Conservation (phyloP, 2,888 invertebrate genomes). For the Archips xylosteana region DNA sequence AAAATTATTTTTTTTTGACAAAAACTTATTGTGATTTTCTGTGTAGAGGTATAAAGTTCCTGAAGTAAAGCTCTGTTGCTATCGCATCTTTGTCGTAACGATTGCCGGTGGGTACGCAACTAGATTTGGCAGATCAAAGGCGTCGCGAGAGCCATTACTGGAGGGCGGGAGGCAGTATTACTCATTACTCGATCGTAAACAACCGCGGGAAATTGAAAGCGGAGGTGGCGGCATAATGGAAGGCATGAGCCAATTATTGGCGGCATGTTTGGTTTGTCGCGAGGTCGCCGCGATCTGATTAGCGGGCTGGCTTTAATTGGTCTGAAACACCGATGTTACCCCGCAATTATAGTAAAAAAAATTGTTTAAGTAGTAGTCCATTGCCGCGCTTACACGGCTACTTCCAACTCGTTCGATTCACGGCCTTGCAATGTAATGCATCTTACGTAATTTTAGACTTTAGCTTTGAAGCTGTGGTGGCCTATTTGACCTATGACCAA, state of each 20-base stretch:
- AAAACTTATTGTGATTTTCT: too few species aligned
- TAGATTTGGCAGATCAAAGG: slow-evolving; percentile 25
- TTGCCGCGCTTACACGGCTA: too few species aligned
- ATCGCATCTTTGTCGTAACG: background rate
- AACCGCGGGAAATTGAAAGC: slow-evolving; percentile 32
- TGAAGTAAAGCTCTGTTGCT: background rate
- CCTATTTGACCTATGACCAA: too few species aligned
- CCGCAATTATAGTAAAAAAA: too few species aligned
- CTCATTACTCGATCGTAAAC: slow-evolving; percentile 20
- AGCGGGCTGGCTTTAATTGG: background rate
- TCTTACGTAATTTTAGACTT: too few species aligned
- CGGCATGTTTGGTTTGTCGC: slow-evolving; percentile 6
- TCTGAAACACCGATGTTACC: background rate
- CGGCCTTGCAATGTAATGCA: too few species aligned
- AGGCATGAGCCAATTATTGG: slow-evolving; percentile 21
- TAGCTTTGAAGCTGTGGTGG: too few species aligned
- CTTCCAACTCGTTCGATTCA: too few species aligned
- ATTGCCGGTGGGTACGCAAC: slow-evolving; percentile 5
- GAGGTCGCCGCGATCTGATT: slow-evolving; percentile 9
- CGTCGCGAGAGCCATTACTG: slow-evolving; percentile 11
- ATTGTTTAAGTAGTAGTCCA: too few species aligned
- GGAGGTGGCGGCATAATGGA: slow-evolving; percentile 9
- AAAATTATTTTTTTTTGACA: too few species aligned
- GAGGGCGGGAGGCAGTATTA: background rate
- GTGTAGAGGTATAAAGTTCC: too few species aligned